Base-by-base conservation (phyloP, 2,113 vertebrate genomes). In the Alexandromys fortis region DNA sequence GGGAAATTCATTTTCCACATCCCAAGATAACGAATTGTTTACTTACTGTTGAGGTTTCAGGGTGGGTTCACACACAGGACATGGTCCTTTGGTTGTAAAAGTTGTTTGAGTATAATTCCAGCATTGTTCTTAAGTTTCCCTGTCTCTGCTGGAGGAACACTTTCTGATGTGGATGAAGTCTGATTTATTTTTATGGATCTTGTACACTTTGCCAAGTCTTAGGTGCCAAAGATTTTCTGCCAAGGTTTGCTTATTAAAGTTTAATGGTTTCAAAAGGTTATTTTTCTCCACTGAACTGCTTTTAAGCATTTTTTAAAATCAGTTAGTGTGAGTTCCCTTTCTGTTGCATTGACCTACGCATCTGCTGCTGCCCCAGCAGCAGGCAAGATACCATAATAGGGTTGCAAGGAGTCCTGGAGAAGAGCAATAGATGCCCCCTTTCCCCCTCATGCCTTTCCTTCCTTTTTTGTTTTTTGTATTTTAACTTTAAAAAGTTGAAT, bases 181-280 rank as follows among this genome's bases (percentile, higher is more conserved):
- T n/a, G 77, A 19, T 92, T 61, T 83, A 55, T 47, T 30, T 90
- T 96, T 75, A 68, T 73, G 30, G 28, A 49, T 94, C 63, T 63
- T 47, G 11, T 3, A 65, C 21, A 73, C 3, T 85, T 65, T 68
- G 33, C 75, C 3, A 77, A 58, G 7, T 61, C 3, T 55, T 83
- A 92, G 26, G 83, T 83, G 49, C 24, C 49, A 61, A 90, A 88
- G 19, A 17, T 90, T 92, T 88, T 85, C 26, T 88, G 33, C 12
- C 17, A 30, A 67, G 2, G 19, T 63, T 38, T 95, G 14, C 8
- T 21, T 78, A 68, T 49, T 58, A 72, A 86, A 52, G 1, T 83
- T 78, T 92, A 75, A 61, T 30, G 78, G 2, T 78, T 83, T 81
- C 55, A 78, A 92, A 86, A 72, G 12, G 12, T 14, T 86, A 55